Percentiles rank a stretch among this genome's conserved stretches.
phyloP scores from a whole-genome alignment of 64 coral and sea anemone genomes.

The Porites lutea region DNA sequence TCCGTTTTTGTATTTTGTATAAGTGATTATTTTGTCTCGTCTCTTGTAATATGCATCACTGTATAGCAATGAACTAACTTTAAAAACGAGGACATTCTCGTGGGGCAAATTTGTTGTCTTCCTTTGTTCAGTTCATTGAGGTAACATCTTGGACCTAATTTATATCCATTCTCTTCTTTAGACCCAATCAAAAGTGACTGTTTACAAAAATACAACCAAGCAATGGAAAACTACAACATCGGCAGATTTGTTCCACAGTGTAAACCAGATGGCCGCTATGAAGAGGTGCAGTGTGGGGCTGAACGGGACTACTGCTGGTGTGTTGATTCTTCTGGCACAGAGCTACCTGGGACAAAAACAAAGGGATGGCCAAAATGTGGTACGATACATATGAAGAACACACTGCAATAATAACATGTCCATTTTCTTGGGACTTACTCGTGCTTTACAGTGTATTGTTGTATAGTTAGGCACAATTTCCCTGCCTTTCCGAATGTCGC shows the following conservation, averaged over 20 bases:
- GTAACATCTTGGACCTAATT: neutral
- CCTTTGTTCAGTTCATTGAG: too few relatives aligned
- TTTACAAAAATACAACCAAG: slow-evolving; percentile 54
- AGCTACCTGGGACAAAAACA: slow-evolving; percentile 54
- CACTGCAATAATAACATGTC: too few relatives aligned
- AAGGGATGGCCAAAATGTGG: slow-evolving; percentile 66
- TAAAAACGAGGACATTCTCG: too few relatives aligned
- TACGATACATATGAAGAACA: slow-evolving; percentile 1
- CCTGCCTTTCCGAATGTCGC: too few relatives aligned
- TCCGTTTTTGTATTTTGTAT: too few relatives aligned
- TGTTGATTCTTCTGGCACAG: slow-evolving; percentile 57
- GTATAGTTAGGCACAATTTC: too few relatives aligned
- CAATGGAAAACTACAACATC: slow-evolving; percentile 61
- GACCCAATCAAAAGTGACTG: slow-evolving; percentile 28
- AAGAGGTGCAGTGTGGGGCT: slow-evolving; percentile 70
- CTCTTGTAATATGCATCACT: too few relatives aligned
- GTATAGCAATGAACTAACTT: too few relatives aligned
- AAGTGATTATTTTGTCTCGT: too few relatives aligned
- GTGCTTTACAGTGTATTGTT: too few relatives aligned
- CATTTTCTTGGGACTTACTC: too few relatives aligned
- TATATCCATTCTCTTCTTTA: neutral
- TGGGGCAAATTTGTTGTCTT: too few relatives aligned
- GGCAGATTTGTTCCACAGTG: slow-evolving; percentile 60
- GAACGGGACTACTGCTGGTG: slow-evolving; percentile 68
- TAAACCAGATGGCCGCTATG: slow-evolving; percentile 70